Conservation (phyloP, 2,888 invertebrate species). For the Arrhopalites spinosus region DNA sequence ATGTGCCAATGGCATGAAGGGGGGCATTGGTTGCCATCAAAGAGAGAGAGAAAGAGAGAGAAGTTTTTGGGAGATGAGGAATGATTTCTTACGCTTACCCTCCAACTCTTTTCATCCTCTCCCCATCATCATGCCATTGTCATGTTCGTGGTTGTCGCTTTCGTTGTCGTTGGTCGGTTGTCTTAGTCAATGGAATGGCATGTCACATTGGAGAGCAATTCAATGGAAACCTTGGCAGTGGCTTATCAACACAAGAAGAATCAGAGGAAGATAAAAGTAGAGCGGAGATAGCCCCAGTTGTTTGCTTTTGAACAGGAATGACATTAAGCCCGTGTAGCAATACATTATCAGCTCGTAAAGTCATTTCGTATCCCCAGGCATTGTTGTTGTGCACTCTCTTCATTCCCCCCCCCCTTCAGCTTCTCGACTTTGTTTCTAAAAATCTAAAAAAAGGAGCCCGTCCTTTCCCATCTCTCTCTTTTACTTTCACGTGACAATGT, state of each 20-base stretch:
- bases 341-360: constrained; percentile 31
- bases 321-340: constrained; percentile 16
- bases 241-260: background rate
- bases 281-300: no score
- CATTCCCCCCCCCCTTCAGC: background rate
- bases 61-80: no score
- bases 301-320: no score
- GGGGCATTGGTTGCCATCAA: background rate
- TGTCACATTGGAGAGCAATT: no score
- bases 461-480: background rate
- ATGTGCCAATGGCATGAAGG: no score
- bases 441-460: no score
- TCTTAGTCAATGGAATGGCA: no score
- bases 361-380: constrained; percentile 26
- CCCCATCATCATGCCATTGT: background rate
- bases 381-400: constrained; percentile 11
- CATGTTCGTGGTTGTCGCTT: background rate
- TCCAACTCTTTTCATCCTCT: background rate
- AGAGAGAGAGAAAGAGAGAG: background rate
- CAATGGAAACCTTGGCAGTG: constrained; percentile 16
- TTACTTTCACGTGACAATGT: no score
- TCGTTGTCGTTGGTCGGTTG: no score
- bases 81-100: background rate
- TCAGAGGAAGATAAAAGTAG: no score
- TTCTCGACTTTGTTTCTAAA: constrained; percentile 10